Evolutionary conservation across 1,140 invertebrate species (phyloP).

Genomic region (Zaprionus davidi): DNA sequence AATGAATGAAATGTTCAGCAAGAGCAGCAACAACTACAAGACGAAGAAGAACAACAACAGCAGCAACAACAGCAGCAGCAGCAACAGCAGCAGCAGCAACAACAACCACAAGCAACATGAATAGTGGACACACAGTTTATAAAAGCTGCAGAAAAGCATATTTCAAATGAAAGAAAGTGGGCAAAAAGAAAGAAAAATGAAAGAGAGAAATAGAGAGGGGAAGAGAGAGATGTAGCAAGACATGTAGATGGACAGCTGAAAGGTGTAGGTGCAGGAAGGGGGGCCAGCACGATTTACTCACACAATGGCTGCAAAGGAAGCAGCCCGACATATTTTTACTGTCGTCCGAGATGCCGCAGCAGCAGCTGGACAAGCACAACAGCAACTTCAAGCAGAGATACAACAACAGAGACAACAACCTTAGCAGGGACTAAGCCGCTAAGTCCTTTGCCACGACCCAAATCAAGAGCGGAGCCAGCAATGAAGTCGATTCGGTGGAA

Average conservation of each 20-base stretch:
- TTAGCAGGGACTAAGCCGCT: constrained; percentile 56
- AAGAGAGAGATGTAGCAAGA: background rate
- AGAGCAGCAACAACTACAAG: constrained; percentile 43
- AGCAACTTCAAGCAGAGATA: background rate
- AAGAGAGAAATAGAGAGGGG: background rate
- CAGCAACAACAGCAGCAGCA: constrained; percentile 13
- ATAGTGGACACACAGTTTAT: constrained; percentile 48
- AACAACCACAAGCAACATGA: constrained; percentile 4
- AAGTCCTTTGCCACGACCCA: constrained; percentile 75
- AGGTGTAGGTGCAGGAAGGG: background rate
- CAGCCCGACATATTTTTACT: constrained; percentile 72
- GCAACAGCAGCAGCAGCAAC: constrained; percentile 29
- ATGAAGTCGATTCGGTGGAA: background rate
- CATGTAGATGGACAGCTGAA: constrained; percentile 37
- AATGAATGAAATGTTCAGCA: constrained; percentile 73
- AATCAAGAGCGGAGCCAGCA: constrained; percentile 56
- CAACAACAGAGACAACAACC: constrained; percentile 17
- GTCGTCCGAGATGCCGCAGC: constrained; percentile 50
- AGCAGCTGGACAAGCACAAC: constrained; percentile 14
- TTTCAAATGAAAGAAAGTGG: constrained; percentile 24
- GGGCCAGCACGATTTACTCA: constrained; percentile 6
- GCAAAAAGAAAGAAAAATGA: background rate
- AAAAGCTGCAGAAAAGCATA: constrained; percentile 49
- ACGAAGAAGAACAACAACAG: constrained; percentile 27
- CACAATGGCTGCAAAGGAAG: constrained; percentile 47